Evolutionary conservation across 2,888 invertebrate species (phyloP).

Genomic region (Agonum fuliginosum): DNA sequence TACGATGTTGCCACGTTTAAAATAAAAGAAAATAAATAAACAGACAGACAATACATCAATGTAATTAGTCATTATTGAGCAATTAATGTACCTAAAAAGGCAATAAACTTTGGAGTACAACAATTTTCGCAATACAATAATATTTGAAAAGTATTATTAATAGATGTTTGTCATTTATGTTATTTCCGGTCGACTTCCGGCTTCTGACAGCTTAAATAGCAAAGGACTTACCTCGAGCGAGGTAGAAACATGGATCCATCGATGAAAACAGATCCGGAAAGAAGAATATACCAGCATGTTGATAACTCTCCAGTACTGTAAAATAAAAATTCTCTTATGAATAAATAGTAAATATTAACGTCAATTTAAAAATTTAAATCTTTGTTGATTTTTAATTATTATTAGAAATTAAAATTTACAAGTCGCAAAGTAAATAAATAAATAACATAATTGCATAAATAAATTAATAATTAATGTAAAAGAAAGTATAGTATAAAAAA

Average conservation of each 20-base stretch:
- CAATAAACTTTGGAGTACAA: background rate
- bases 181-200: slow-evolving; percentile 24
- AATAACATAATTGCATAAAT: slow-evolving; percentile 27
- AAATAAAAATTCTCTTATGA: no score
- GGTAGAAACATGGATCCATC: slow-evolving; percentile 90
- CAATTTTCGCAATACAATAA: background rate
- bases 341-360: no score
- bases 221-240: slow-evolving; percentile 79
- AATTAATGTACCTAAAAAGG: slow-evolving; percentile 5
- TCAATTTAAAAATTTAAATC: no score
- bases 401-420: no score
- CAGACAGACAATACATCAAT: background rate
- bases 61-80: slow-evolving; percentile 5
- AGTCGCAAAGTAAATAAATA: no score
- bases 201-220: background rate
- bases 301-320: slow-evolving; percentile 86
- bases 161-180: background rate
- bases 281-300: slow-evolving; percentile 88
- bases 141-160: slow-evolving; percentile 3
- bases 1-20: slow-evolving; percentile 25
- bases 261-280: slow-evolving; percentile 89
- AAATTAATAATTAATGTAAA: background rate
- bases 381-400: no score
- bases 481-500: slow-evolving; percentile 32
- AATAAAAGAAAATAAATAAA: background rate